Base-by-base conservation (phyloP, 2,113 vertebrate genomes). In the Okapia johnstoni region DNA sequence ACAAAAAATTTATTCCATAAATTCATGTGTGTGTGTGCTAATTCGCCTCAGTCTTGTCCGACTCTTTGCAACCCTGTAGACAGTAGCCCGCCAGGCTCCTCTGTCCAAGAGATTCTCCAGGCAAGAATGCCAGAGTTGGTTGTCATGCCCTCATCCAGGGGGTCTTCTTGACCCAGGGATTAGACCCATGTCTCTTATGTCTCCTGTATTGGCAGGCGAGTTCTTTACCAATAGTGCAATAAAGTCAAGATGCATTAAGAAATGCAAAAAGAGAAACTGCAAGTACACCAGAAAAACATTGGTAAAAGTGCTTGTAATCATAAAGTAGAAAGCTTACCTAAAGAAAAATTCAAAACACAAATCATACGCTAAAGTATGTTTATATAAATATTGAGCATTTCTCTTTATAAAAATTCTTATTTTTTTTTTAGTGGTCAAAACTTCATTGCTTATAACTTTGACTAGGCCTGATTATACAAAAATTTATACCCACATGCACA, bases 301-400 rank as follows among this genome's bases (percentile, higher is more conserved):
- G 28, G 8, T 63, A 60, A 87, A 83, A 58, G 5, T 81, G 54
- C n/a, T 50, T 63, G 80, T n/a, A 58, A 77, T 46, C 28, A 91
- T 25, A 76, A n/a, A 90, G 11, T 28, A 86, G 28, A 73, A 70
- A 13, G 4, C 57, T 97, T 88, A 84, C 50, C 12, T 58, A 63
- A 63, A 52, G 40, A 81, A 73, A 73, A 83, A 33, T 21, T 63
- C 10, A 88, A 73, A 90, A 17, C 10, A 79, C 2, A 57, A 81
- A 4, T 76, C 28, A 36, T 46, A 43, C 48, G 5, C 76, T 43
- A 90, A 76, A 46, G 13, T 3, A n/a, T 57, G 73, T 60, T 63
- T 61, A 6, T 10, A 21, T 46, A 89, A 89, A 66, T 58, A 93
- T 16, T 77, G 2, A 93, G 93, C 2, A 96, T 60, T 90, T 66